These are phyloP conservation scores for Pandemis cinnamomeana DNA, from an alignment of 2,888 invertebrate species.

Conservation along the genomic window DNA sequence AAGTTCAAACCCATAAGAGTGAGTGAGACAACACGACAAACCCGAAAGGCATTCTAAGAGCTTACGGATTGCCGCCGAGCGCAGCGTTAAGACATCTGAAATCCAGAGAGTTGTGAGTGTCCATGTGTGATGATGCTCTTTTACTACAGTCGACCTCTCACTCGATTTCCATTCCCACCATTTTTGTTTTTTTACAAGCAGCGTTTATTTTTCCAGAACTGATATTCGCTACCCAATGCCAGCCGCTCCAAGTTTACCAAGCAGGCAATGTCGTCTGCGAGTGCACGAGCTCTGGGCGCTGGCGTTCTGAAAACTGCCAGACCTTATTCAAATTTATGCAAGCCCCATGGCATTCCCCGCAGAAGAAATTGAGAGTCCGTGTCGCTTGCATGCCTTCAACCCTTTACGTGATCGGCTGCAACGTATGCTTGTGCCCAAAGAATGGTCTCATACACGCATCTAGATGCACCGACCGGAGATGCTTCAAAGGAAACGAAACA, in stretches of 20 bases:
- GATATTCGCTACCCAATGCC: slow-evolving; percentile 47
- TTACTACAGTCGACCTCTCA: too few relatives aligned
- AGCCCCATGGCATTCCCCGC: slow-evolving; percentile 39
- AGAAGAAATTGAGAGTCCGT: slow-evolving; percentile 47
- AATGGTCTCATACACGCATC: slow-evolving; percentile 48
- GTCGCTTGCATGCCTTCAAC: slow-evolving; percentile 52
- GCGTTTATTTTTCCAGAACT: slow-evolving; percentile 40
- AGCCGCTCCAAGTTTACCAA: slow-evolving; percentile 51
- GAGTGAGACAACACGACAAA: too few relatives aligned
- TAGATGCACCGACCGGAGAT: slow-evolving; percentile 59
- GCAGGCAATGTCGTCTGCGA: slow-evolving; percentile 55
- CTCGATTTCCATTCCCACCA: too few relatives aligned
- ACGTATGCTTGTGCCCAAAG: slow-evolving; percentile 58
- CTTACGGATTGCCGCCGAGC: too few relatives aligned
- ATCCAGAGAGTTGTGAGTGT: too few relatives aligned
- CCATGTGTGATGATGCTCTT: too few relatives aligned
- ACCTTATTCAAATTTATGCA: slow-evolving; percentile 50
- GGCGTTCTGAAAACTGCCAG: slow-evolving; percentile 59
- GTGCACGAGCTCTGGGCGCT: slow-evolving; percentile 56
- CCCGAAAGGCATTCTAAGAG: too few relatives aligned
- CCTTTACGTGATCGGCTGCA: slow-evolving; percentile 61
- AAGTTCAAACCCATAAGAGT: too few relatives aligned
- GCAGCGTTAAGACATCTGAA: too few relatives aligned
- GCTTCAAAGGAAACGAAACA: slow-evolving; percentile 52
- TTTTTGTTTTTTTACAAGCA: neutral